These are phyloP conservation scores for Phacellophora camtschatica DNA, from an alignment of 30 jellyfish, hydroid and myxozoan genomes.

Conservation along the genomic window DNA sequence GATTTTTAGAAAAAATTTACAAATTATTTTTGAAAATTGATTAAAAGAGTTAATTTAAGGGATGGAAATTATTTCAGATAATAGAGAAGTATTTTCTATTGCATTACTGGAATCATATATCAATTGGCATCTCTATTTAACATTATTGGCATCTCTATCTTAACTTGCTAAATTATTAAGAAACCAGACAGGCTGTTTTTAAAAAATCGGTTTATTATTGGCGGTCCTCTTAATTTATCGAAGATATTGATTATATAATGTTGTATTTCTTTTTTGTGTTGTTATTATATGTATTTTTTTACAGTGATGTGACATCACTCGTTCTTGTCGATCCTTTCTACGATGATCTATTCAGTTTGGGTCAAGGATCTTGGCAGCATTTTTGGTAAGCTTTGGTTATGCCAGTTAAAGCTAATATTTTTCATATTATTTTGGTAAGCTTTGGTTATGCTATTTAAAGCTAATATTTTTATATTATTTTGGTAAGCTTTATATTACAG, in stretches of 20 bases:
- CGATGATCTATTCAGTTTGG: conserved; percentile 70
- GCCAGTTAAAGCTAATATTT: neutral
- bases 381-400: conserved; percentile 49
- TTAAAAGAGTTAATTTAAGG: too few relatives aligned
- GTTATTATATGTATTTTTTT: neutral
- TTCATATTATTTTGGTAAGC: conserved; percentile 44
- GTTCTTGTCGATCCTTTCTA: conserved; percentile 72
- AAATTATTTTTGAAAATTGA: too few relatives aligned
- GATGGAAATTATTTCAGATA: too few relatives aligned
- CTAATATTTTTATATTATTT: neutral
- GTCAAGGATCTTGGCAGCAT: conserved; percentile 67
- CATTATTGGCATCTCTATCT: too few relatives aligned
- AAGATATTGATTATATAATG: too few relatives aligned
- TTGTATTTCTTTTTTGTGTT: neutral
- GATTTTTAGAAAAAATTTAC: too few relatives aligned
- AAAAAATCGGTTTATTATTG: neutral
- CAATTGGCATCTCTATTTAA: too few relatives aligned
- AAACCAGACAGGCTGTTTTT: too few relatives aligned
- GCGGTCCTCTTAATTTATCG: too few relatives aligned
- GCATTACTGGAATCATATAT: too few relatives aligned
- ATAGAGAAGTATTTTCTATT: too few relatives aligned
- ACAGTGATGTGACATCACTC: conserved; percentile 68
- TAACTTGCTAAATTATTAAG: too few relatives aligned
- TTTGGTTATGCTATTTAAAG: neutral
- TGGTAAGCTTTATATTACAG: conserved; percentile 28